phyloP scores from a whole-genome alignment of 2,113 vertebrate genomes.

The Pleuronectes platessa region DNA sequence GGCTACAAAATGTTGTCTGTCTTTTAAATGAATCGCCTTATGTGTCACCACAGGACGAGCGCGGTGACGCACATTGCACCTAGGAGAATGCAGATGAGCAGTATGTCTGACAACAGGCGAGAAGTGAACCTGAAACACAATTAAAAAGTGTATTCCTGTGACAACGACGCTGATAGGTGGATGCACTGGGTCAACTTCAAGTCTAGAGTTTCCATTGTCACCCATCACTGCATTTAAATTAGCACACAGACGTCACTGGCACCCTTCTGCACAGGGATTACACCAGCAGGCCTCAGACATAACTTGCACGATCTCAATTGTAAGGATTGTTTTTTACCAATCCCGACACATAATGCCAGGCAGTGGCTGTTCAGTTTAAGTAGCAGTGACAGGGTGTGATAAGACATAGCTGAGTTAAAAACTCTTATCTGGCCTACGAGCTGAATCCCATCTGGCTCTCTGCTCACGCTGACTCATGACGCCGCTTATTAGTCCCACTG shows the following conservation, averaged over 20 bases:
- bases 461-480: slow-evolving; percentile 45
- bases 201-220: background rate
- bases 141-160: slow-evolving; percentile 14
- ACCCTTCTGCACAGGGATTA: slow-evolving; percentile 12
- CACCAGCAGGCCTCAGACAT: slow-evolving; percentile 11
- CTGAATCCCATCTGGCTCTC: slow-evolving; percentile 54
- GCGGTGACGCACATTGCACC: background rate
- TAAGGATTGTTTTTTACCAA: slow-evolving; percentile 18
- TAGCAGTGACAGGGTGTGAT: slow-evolving; percentile 50
- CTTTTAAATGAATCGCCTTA: slow-evolving; percentile 21
- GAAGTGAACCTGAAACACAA: slow-evolving; percentile 8
- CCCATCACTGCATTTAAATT: slow-evolving; percentile 33
- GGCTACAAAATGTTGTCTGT: slow-evolving; percentile 27
- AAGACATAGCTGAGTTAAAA: slow-evolving; percentile 48
- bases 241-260: slow-evolving; percentile 22
- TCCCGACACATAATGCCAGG: slow-evolving; percentile 25
- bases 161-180: slow-evolving; percentile 27
- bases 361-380: slow-evolving; percentile 42
- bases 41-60: slow-evolving; percentile 12
- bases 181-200: slow-evolving; percentile 24
- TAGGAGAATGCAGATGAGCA: slow-evolving; percentile 40
- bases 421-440: slow-evolving; percentile 44
- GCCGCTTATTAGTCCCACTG: slow-evolving; percentile 52
- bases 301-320: slow-evolving; percentile 26
- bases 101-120: slow-evolving; percentile 5